Conservation (phyloP, 2,797 vertebrate genomes). For the Sandelia bainsii region DNA sequence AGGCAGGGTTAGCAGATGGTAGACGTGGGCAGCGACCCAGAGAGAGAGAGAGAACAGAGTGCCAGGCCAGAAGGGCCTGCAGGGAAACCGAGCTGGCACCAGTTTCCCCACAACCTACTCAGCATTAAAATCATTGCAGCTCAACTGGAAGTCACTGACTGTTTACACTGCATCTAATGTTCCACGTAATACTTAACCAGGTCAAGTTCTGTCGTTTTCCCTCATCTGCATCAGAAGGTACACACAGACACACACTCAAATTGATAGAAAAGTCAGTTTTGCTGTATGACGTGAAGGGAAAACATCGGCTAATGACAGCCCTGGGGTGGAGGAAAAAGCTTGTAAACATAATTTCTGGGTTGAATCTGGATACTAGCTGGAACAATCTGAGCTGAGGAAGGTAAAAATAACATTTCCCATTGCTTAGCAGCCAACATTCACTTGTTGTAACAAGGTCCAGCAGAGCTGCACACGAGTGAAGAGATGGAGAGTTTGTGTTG, state of each 20-base stretch:
- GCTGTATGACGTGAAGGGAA: neutral
- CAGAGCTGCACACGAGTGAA: neutral
- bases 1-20: conserved; percentile 71
- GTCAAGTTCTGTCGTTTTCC: conserved; percentile 11
- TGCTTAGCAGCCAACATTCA: conserved; percentile 5
- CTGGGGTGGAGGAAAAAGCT: neutral
- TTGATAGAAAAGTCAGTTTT: neutral
- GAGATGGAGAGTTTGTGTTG: neutral
- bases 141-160: conserved; percentile 44
- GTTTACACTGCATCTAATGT: conserved; percentile 16
- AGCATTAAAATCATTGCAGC: conserved; percentile 38
- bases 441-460: neutral
- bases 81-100: conserved; percentile 40
- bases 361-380: neutral
- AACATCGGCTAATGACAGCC: conserved; percentile 2
- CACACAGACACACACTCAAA: neutral
- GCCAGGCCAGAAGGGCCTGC: conserved; percentile 34
- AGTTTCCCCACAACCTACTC: conserved; percentile 27
- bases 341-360: conserved; percentile 1
- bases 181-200: conserved; percentile 38
- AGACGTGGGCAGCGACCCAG: conserved; percentile 60
- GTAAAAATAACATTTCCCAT: conserved; percentile 4
- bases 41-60: conserved; percentile 39
- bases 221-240: too few species aligned
- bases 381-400: conserved; percentile 3